Evolutionary conservation across 2,888 invertebrate genomes (phyloP).

Genomic region (Opisthograptis luteolata): DNA sequence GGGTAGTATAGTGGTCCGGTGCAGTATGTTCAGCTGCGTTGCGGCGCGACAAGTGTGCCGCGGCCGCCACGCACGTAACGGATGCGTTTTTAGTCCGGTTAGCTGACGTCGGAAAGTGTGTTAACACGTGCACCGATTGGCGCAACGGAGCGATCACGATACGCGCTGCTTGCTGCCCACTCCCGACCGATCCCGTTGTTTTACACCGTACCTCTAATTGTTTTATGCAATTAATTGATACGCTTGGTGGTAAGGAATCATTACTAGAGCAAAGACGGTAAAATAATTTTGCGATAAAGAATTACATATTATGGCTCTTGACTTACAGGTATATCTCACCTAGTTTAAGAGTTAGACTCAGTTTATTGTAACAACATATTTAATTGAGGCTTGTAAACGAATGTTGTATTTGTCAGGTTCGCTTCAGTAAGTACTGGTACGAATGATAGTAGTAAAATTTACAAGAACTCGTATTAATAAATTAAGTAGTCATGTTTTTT

Average conservation of each 20-base stretch:
- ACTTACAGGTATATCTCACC: too few relatives aligned
- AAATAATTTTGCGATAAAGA: background rate
- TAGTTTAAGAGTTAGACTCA: too few relatives aligned
- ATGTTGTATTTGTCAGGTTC: too few relatives aligned
- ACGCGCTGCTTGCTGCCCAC: constrained; percentile 52
- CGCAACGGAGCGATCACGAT: constrained; percentile 69
- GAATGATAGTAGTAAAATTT: too few relatives aligned
- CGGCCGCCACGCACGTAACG: constrained; percentile 61
- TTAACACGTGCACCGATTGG: constrained; percentile 67
- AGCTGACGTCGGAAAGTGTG: constrained; percentile 71
- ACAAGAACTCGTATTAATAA: background rate
- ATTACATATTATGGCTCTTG: too few relatives aligned
- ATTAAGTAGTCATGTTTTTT: too few relatives aligned
- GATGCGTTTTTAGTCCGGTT: constrained; percentile 72
- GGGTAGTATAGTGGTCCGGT: too few relatives aligned
- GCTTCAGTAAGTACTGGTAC: too few relatives aligned
- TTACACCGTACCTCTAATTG: constrained; percentile 9
- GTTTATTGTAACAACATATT: too few relatives aligned
- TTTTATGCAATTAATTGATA: background rate
- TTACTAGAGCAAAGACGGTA: background rate
- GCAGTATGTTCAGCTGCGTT: constrained; percentile 33
- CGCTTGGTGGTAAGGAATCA: background rate
- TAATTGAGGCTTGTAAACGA: too few relatives aligned
- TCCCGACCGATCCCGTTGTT: constrained; percentile 67
- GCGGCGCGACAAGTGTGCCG: constrained; percentile 32